phyloP scores from a whole-genome alignment of 2,888 invertebrate genomes.

The Celastrina argiolus region DNA sequence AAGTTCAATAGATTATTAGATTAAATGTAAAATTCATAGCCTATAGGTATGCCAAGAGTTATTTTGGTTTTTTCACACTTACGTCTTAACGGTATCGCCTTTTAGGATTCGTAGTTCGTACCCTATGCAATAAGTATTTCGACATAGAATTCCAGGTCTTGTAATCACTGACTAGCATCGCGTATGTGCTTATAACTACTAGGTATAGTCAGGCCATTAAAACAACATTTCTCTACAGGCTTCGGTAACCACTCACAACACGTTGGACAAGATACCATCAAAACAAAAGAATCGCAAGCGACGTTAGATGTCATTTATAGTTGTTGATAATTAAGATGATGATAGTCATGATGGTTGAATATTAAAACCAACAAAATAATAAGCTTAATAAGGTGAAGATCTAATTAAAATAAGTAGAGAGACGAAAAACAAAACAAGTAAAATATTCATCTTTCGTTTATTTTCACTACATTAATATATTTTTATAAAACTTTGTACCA shows the following conservation, averaged over 20 bases:
- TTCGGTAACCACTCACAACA: slow-evolving; percentile 9
- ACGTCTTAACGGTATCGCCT: background rate
- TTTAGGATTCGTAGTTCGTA: background rate
- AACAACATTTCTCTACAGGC: slow-evolving; percentile 14
- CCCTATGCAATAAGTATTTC: background rate
- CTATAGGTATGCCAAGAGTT: too few relatives aligned
- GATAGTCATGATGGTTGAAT: background rate
- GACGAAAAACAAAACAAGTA: slow-evolving; percentile 8
- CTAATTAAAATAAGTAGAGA: background rate
- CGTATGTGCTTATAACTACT: background rate
- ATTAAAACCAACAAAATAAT: background rate
- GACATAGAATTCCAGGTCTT: background rate
- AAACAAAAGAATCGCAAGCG: slow-evolving; percentile 48
- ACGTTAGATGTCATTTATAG: slow-evolving; percentile 35
- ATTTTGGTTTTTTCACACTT: background rate
- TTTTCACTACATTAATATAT: slow-evolving; percentile 19
- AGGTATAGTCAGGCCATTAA: background rate
- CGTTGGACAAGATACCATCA: background rate
- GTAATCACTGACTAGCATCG: background rate
- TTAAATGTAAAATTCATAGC: too few relatives aligned
- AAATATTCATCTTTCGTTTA: slow-evolving; percentile 22
- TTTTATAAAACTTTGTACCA: slow-evolving; percentile 19
- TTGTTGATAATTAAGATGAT: background rate
- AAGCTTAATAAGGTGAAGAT: background rate
- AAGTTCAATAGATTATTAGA: too few relatives aligned